Conservation (phyloP, 2,797 vertebrate genomes). For the Tympanoctomys barrerae region DNA sequence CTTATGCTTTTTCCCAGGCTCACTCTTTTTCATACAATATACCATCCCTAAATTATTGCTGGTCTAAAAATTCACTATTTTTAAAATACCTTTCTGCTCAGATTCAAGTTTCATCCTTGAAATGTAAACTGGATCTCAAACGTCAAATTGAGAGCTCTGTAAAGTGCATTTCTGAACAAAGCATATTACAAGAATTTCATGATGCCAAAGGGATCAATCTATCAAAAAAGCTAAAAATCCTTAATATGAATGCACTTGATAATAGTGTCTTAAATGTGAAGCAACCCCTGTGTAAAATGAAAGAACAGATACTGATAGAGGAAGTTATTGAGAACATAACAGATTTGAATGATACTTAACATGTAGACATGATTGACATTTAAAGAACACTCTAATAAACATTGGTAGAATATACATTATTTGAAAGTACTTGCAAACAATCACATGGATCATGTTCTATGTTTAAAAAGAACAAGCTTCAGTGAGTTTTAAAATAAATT, state of each 20-base stretch:
- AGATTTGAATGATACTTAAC: not conserved
- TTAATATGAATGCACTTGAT: not conserved
- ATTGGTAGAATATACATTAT: not conserved
- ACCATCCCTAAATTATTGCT: not conserved
- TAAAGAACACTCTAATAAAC: not conserved
- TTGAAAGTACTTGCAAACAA: not conserved
- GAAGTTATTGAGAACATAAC: not conserved
- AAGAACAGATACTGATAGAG: not conserved
- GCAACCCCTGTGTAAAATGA: constrained; percentile 4
- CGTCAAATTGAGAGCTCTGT: not conserved
- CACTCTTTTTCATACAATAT: not conserved
- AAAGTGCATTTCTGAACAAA: not conserved
- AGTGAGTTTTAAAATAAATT: constrained; percentile 16
- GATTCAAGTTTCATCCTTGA: not conserved
- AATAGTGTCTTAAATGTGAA: constrained; percentile 27
- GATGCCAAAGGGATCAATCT: not conserved
- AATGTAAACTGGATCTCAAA: not conserved
- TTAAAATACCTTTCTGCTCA: not conserved
- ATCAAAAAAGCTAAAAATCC: not conserved
- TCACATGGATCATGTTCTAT: not conserved
- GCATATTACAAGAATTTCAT: not conserved
- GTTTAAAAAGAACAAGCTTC: not conserved
- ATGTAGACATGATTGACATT: not conserved
- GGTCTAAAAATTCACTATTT: not conserved
- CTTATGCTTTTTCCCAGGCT: not conserved